A percentile compares a stretch with the other conserved stretches of the same genome.
phyloP scores from a whole-genome alignment of 2,113 vertebrate species.

The Taxidea taxus region DNA sequence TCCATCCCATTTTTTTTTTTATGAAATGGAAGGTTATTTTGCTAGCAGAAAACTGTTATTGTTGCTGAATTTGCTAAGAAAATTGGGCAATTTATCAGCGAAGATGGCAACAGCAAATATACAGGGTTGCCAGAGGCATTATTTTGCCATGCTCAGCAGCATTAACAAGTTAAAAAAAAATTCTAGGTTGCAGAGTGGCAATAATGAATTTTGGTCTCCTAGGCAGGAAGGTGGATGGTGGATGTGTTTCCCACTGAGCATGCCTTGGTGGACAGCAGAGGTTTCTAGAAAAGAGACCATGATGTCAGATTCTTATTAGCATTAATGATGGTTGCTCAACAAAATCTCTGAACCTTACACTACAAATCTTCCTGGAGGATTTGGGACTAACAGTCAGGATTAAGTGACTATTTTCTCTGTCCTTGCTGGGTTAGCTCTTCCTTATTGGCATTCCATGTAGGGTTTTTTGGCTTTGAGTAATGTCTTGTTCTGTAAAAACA shows the following conservation, averaged over 20 bases:
- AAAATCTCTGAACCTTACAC: neutral
- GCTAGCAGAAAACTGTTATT: conserved; percentile 75
- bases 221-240: neutral
- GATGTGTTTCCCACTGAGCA: neutral
- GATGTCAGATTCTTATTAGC: neutral
- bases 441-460: neutral
- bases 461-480: conserved; percentile 60
- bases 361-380: conserved; percentile 10
- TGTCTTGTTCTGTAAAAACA: conserved; percentile 57
- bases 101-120: conserved; percentile 55
- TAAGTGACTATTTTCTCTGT: conserved; percentile 18
- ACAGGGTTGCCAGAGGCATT: conserved; percentile 40
- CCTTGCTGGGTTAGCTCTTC: neutral
- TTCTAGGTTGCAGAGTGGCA: conserved; percentile 4
- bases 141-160: conserved; percentile 45
- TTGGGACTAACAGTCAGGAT: neutral
- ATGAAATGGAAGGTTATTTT: conserved; percentile 74
- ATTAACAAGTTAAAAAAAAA: conserved; percentile 66
- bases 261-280: neutral
- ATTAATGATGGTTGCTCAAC: neutral
- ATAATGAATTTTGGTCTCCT: neutral
- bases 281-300: neutral
- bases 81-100: conserved; percentile 75
- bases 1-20: conserved; percentile 23
- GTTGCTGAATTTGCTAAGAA: conserved; percentile 77